phyloP scores from a whole-genome alignment of 2,797 vertebrate species.

The Acanthornis magna region DNA sequence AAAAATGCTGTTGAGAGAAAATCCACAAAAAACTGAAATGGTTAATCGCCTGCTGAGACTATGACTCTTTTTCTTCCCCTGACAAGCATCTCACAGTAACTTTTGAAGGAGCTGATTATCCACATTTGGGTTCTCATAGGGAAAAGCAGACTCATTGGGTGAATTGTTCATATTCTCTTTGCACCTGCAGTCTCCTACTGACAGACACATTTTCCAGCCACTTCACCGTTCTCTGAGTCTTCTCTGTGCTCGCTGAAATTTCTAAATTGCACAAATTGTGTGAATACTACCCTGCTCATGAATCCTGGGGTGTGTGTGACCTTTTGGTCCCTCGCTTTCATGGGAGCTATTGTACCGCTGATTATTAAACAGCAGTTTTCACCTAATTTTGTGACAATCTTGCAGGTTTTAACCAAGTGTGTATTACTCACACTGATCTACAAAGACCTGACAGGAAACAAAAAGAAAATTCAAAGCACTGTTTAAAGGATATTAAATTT shows the following conservation, averaged over 20 bases:
- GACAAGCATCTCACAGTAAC: background rate
- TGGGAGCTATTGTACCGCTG: background rate
- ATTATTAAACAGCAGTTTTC: background rate
- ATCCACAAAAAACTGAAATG: background rate
- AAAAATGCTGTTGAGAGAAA: background rate
- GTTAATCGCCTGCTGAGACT: background rate
- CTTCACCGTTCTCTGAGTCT: background rate
- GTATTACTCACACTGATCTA: background rate
- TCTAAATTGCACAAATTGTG: background rate
- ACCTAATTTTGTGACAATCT: background rate
- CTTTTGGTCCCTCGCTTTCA: background rate
- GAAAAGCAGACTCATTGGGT: background rate
- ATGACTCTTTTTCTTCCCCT: background rate
- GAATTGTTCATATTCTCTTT: background rate
- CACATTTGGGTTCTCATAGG: background rate
- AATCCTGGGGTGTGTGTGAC: background rate
- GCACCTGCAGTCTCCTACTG: background rate
- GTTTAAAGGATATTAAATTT: background rate
- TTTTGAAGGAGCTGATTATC: background rate
- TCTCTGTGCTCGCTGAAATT: background rate
- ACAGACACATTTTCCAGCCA: background rate
- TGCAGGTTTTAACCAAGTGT: background rate
- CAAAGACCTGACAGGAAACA: background rate
- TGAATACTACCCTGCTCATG: background rate
- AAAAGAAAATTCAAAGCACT: background rate